These are phyloP conservation scores for Choristoneura rosaceana DNA, from an alignment of 2,888 invertebrate genomes.

Conservation along the genomic window DNA sequence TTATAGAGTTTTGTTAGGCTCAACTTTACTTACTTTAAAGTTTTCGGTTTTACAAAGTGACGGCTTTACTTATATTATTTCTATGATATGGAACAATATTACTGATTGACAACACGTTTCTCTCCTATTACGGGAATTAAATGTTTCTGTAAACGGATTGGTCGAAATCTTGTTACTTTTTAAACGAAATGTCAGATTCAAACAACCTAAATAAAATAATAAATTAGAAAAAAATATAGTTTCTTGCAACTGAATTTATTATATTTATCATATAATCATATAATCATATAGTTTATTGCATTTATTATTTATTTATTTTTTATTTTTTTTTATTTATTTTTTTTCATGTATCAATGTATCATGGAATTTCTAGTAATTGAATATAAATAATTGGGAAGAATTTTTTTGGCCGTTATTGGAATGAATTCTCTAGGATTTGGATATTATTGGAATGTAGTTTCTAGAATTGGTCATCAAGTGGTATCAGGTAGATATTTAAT, in stretches of 20 bases:
- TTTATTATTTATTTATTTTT: no score
- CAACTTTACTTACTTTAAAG: not conserved
- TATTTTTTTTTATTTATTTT: no score
- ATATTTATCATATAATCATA: no score
- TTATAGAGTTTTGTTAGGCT: constrained; percentile 12
- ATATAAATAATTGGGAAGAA: no score
- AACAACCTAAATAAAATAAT: not conserved
- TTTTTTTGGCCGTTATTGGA: no score
- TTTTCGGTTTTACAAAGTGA: not conserved
- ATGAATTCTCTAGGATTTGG: not conserved
- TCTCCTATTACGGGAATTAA: not conserved
- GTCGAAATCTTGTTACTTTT: not conserved
- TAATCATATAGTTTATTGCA: no score
- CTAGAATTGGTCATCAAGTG: no score
- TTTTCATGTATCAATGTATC: no score
- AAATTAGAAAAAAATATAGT: no score
- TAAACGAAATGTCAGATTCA: not conserved
- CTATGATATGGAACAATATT: not conserved
- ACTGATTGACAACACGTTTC: not conserved
- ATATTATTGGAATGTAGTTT: not conserved
- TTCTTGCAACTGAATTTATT: no score
- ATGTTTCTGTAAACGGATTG: not conserved
- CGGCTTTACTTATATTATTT: not conserved
- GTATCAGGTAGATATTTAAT: no score
- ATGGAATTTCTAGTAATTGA: no score